Percentiles rank a stretch among this genome's conserved stretches.
These are phyloP conservation scores for Leguminivora glycinivorella DNA, from an alignment of 1,140 invertebrate genomes.

Conservation along the genomic window DNA sequence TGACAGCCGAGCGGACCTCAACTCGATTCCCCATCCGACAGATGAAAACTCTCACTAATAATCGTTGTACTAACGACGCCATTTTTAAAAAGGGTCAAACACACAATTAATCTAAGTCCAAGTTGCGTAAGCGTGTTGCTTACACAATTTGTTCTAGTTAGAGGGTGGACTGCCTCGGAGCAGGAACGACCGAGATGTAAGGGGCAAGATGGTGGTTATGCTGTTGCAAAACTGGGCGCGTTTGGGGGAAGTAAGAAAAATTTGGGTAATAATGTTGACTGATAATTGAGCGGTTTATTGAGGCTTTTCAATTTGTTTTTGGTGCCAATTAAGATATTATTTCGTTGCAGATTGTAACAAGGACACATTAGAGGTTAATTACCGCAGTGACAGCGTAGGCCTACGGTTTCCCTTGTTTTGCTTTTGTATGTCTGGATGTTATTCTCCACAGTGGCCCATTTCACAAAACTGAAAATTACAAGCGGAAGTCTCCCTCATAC, in stretches of 20 bases:
- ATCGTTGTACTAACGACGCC: background rate
- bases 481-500: too few species aligned
- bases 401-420: too few species aligned
- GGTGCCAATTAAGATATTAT: background rate
- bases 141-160: background rate
- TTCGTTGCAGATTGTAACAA: too few species aligned
- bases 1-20: too few species aligned
- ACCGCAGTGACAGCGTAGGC: too few species aligned
- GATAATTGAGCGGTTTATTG: background rate
- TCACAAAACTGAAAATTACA: too few species aligned
- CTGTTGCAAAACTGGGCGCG: background rate
- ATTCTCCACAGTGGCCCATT: too few species aligned
- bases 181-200: background rate
- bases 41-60: background rate
- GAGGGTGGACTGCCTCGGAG: background rate
- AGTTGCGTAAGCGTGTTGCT: background rate
- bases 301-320: background rate
- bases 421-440: too few species aligned
- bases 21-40: background rate
- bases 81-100: conserved; percentile 10
- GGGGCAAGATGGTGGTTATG: background rate
- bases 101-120: background rate
- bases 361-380: too few species aligned
- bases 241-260: background rate
- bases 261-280: background rate